Base-by-base conservation (phyloP, 2,888 invertebrate genomes). In the Schizotus pectinicornis region DNA sequence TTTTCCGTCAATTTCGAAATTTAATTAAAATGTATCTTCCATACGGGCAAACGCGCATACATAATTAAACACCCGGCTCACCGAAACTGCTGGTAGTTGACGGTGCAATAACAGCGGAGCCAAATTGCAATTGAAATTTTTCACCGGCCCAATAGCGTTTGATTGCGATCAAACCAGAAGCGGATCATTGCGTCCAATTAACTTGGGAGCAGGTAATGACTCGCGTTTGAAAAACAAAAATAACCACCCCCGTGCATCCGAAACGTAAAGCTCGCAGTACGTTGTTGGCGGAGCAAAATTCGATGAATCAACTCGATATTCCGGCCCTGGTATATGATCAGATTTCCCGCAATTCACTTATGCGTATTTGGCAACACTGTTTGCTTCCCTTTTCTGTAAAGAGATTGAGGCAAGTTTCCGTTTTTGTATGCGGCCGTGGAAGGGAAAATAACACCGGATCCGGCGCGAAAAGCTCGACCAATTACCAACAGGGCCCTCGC, bases 21-120 rank as follows among this genome's bases (percentile, higher is more conserved):
- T 59, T 47, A 51, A 59, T 59, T 59, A 55, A 51, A 46, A 59
- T 55, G 60, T 56, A 60, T 60, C 39, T 49, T 35, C 37, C 22
- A 64, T 64, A 57, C 60, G 64, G 63, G 64, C 45, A 47, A 36
- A 62, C 58, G 63, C 59, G 61, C 56, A 68, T 68, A 61, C 63
- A 68, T 68, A 68, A 63, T 68, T 64, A 63, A 68, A 62, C 54
- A 68, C 68, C 68, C 68, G 50, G 53, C 39, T 62, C 55, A 39
- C 58, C 52, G 51, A 42, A 60, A 61, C 59, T 62, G 63, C 64
- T 60, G 64, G 64, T 64, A 53, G 43, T 22, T 47, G 5, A 22
- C 22, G 5, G 2, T 32, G 39, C 36, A 43, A 43, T 43, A 52
- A 42, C 32, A 12, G 34, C 41, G 50, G 45, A 45, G 53, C 46